Percentiles rank a stretch among this genome's conserved stretches.
Evolutionary conservation across 2,797 vertebrate genomes (phyloP).

Genomic region (Monodelphis domestica): DNA sequence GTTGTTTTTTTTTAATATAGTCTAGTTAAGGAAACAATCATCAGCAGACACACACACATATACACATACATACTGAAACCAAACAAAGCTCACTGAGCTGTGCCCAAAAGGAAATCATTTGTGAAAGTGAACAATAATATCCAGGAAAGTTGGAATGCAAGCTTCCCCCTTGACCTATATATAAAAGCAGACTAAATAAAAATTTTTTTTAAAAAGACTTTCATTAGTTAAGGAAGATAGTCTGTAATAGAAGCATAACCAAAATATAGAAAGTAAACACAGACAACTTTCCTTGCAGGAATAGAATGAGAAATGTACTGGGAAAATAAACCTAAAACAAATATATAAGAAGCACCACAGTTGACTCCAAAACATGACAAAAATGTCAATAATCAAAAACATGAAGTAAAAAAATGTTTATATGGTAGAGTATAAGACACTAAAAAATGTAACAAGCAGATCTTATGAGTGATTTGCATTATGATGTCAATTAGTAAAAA

Average conservation of each 20-base stretch:
- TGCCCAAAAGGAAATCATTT: constrained; percentile 27
- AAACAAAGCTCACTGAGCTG: neutral
- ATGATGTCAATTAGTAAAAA: constrained; percentile 1
- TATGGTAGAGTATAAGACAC: constrained; percentile 24
- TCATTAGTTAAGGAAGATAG: constrained; percentile 12
- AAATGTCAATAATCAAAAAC: constrained; percentile 37
- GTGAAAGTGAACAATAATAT: constrained; percentile 14
- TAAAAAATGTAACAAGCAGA: constrained; percentile 52
- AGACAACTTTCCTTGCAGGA: constrained; percentile 39
- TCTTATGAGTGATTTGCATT: constrained; percentile 36
- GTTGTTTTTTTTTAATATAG: too few relatives aligned
- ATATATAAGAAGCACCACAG: constrained; percentile 23
- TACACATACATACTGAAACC: constrained; percentile 14
- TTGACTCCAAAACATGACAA: neutral
- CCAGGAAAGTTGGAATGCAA: constrained; percentile 24
- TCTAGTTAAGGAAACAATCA: neutral
- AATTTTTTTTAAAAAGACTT: neutral
- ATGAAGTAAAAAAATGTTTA: constrained; percentile 32
- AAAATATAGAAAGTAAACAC: constrained; percentile 11
- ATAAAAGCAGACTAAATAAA: constrained; percentile 17
- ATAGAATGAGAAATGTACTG: constrained; percentile 32
- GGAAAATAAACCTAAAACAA: constrained; percentile 61
- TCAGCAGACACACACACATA: neutral
- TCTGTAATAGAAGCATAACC: constrained; percentile 36
- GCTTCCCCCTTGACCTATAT: neutral